phyloP scores from a whole-genome alignment of 2,113 vertebrate species.

The Rhabdornis inornatus region DNA sequence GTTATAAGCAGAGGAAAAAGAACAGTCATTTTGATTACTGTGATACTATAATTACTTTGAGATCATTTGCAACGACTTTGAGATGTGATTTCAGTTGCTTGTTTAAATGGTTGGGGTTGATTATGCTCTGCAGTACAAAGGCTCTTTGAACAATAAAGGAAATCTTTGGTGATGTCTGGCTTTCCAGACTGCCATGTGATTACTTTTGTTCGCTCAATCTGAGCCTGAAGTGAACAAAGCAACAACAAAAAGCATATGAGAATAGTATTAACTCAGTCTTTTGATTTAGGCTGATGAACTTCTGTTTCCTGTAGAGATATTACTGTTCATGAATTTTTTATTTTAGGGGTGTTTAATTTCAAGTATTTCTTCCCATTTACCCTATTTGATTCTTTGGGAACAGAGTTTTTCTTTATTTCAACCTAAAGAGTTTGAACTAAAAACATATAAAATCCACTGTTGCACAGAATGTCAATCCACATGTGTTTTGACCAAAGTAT shows the following conservation, averaged over 20 bases:
- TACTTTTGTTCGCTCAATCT: constrained; percentile 32
- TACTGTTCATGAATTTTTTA: not conserved
- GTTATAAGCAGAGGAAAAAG: constrained; percentile 44
- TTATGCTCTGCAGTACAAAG: constrained; percentile 35
- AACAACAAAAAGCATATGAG: not conserved
- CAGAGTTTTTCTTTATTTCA: constrained; percentile 21
- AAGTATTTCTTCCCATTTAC: not conserved
- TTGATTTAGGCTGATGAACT: not conserved
- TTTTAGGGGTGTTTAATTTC: not conserved
- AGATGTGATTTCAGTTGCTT: constrained; percentile 41
- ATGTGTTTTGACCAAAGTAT: not conserved
- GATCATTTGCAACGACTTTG: constrained; percentile 30
- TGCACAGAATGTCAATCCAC: not conserved
- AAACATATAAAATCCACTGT: not conserved
- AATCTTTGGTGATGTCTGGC: constrained; percentile 30
- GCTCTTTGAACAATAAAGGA: constrained; percentile 34
- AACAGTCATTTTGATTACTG: constrained; percentile 55
- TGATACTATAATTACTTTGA: constrained; percentile 52
- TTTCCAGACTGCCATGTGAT: constrained; percentile 31
- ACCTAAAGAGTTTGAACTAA: not conserved
- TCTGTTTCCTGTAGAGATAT: constrained; percentile 17
- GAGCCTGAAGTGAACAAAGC: constrained; percentile 46
- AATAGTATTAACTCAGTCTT: constrained; percentile 22
- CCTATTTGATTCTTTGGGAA: constrained; percentile 9
- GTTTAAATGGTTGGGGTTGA: constrained; percentile 27